Conservation (phyloP, 2,113 vertebrate genomes). For the Clarias batrachus region DNA sequence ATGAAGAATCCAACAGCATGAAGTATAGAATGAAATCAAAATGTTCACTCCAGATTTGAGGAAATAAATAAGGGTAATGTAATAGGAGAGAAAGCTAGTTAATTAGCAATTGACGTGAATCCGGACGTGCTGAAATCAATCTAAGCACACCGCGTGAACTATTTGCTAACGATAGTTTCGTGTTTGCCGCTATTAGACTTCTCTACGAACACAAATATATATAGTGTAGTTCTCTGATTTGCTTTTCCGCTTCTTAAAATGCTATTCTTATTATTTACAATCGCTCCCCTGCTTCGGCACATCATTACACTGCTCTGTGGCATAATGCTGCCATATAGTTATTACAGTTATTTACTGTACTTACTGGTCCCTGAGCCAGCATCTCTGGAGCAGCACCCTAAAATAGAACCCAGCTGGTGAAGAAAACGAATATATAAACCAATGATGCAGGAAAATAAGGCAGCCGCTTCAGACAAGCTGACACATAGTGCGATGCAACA, state of each 20-base stretch:
- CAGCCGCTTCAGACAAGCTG: neutral
- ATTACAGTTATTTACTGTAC: neutral
- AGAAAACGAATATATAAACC: neutral
- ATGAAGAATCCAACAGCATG: neutral
- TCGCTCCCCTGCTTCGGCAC: neutral
- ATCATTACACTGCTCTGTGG: no score
- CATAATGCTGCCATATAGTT: neutral
- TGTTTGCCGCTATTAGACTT: neutral
- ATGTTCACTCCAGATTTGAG: neutral
- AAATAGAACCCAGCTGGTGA: slow-evolving; percentile 1
- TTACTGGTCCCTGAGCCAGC: neutral
- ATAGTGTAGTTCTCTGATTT: neutral
- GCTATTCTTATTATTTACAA: neutral
- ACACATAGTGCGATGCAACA: neutral
- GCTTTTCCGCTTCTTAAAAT: neutral
- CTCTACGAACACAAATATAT: neutral
- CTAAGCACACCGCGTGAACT: neutral
- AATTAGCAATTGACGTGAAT: neutral
- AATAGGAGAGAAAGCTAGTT: neutral
- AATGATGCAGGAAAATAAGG: neutral
- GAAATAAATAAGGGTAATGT: neutral
- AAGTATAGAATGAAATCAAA: neutral
- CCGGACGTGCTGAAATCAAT: neutral
- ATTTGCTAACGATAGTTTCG: neutral
- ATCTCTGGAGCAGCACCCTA: neutral